Evolutionary conservation across 1,140 invertebrate genomes (phyloP).

Genomic region (Diabrotica virgifera): DNA sequence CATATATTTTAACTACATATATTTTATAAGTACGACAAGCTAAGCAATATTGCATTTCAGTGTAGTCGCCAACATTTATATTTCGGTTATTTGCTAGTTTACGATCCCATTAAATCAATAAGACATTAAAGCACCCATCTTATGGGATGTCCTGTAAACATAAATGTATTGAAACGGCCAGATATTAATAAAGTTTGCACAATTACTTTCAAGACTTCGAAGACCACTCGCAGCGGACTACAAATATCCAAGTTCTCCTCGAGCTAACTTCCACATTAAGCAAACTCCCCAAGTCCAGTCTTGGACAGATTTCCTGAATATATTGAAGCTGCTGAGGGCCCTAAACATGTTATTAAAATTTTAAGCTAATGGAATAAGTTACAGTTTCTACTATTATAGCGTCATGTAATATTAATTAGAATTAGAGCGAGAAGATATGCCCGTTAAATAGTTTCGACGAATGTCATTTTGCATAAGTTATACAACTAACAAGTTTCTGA

Average conservation of each 20-base stretch:
- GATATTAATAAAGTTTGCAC: too few relatives aligned
- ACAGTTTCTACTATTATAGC: neutral
- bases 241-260: neutral
- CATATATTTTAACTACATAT: too few relatives aligned
- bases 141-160: too few relatives aligned
- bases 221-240: neutral
- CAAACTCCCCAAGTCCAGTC: conserved; percentile 1
- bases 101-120: too few relatives aligned
- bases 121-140: too few relatives aligned
- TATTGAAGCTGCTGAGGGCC: neutral
- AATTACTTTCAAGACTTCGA: neutral
- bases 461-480: neutral
- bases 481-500: too few relatives aligned
- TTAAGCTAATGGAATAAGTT: conserved; percentile 2
- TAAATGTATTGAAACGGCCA: too few relatives aligned
- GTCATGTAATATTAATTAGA: neutral
- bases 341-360: neutral
- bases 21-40: too few relatives aligned
- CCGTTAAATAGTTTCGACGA: neutral
- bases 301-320: neutral
- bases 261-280: neutral
- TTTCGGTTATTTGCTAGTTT: too few relatives aligned
- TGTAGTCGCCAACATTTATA: too few relatives aligned
- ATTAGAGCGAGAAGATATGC: neutral
- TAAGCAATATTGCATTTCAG: too few relatives aligned